Conservation (phyloP, 2,888 invertebrate species). For the Stegana nigrithorax region DNA sequence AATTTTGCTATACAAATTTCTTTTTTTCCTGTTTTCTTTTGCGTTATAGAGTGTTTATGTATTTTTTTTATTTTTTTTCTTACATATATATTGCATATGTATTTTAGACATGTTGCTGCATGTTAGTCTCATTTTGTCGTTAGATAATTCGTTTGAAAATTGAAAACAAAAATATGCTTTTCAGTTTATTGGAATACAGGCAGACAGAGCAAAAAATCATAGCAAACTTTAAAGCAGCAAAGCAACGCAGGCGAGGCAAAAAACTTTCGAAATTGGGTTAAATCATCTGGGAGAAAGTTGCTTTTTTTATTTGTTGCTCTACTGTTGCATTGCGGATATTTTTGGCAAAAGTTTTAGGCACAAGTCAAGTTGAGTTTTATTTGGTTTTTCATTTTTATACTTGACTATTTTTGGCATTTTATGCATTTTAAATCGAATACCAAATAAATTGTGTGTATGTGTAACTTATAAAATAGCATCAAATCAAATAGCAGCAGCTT, state of each 20-base stretch:
- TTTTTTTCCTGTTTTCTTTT: neutral
- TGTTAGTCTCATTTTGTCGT: neutral
- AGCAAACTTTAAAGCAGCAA: neutral
- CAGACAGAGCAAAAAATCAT: too few relatives aligned
- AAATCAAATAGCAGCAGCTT: too few relatives aligned
- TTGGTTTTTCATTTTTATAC: too few relatives aligned
- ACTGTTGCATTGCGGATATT: neutral
- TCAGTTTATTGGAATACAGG: slow-evolving; percentile 30
- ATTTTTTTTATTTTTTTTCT: neutral
- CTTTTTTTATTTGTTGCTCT: neutral
- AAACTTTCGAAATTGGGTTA: slow-evolving; percentile 25
- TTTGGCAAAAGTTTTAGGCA: neutral
- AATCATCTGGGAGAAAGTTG: slow-evolving; percentile 22
- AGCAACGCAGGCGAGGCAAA: slow-evolving; percentile 11
- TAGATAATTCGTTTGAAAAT: slow-evolving; percentile 35
- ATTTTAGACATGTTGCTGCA: neutral
- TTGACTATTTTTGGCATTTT: too few relatives aligned
- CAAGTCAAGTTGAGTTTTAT: too few relatives aligned
- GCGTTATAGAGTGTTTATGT: neutral
- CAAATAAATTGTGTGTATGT: too few relatives aligned
- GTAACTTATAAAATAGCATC: too few relatives aligned
- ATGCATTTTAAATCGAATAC: too few relatives aligned
- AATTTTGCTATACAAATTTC: neutral
- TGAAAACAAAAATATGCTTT: slow-evolving; percentile 41
- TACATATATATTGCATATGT: too few relatives aligned